Conservation (phyloP, 2,888 invertebrate species). For the Chrysotoxum bicinctum region DNA sequence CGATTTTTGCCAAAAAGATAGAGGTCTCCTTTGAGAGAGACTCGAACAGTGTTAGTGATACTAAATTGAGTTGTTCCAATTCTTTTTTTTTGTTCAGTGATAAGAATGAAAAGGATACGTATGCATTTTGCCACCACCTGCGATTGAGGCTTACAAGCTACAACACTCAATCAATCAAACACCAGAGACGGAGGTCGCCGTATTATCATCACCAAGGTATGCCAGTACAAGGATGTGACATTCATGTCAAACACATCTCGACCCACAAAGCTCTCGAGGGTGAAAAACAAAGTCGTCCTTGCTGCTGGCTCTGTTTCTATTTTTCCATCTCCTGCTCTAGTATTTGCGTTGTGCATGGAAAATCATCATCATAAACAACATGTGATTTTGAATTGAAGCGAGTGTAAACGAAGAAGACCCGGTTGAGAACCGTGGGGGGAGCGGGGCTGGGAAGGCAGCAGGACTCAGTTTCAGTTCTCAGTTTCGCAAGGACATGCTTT, state of each 20-base stretch:
- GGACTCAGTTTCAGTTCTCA: conserved; percentile 32
- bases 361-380: conserved; percentile 68
- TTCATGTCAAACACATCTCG: conserved; percentile 45
- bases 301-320: conserved; percentile 64
- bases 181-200: conserved; percentile 49
- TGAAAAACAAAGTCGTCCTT: conserved; percentile 63
- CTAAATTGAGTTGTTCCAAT: conserved; percentile 42
- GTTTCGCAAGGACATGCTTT: conserved; percentile 52
- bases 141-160: conserved; percentile 40
- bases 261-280: conserved; percentile 42
- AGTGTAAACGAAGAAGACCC: conserved; percentile 24
- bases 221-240: conserved; percentile 54
- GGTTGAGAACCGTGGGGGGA: background rate
- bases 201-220: conserved; percentile 52
- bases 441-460: background rate
- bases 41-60: conserved; percentile 21
- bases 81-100: conserved; percentile 15
- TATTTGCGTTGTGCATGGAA: conserved; percentile 71
- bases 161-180: conserved; percentile 31
- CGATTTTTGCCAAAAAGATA: conserved; percentile 28
- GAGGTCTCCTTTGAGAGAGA: conserved; percentile 25
- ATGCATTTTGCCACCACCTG: conserved; percentile 37
- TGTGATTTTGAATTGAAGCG: conserved; percentile 65
- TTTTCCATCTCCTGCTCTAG: conserved; percentile 43
- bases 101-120: conserved; percentile 60